These are phyloP conservation scores for Xylocopa sonorina DNA, from an alignment of 1,140 invertebrate genomes.

Conservation along the genomic window DNA sequence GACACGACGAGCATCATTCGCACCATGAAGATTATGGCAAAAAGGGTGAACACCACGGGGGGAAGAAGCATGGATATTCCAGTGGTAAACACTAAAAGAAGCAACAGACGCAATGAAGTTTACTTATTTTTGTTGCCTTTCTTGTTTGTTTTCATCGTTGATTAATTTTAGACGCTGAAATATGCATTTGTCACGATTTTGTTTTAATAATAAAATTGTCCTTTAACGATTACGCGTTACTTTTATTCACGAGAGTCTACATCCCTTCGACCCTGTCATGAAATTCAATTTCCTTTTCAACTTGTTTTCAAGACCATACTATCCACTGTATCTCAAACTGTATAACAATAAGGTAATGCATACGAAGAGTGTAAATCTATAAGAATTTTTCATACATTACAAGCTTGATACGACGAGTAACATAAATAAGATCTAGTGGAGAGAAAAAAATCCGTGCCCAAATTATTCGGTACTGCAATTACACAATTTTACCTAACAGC, in stretches of 20 bases:
- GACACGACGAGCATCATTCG: constrained; percentile 86
- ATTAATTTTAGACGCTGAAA: constrained; percentile 24
- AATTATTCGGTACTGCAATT: no score
- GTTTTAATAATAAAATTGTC: constrained; percentile 24
- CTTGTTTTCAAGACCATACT: not conserved
- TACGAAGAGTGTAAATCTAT: no score
- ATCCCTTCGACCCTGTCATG: not conserved
- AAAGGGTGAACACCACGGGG: constrained; percentile 85
- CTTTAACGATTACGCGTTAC: not conserved
- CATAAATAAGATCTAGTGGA: no score
- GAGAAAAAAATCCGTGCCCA: no score
- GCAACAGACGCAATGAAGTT: not conserved
- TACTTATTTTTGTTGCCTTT: not conserved
- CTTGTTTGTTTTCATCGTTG: constrained; percentile 13
- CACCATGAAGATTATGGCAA: constrained; percentile 86
- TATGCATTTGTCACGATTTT: not conserved
- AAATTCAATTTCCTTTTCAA: not conserved
- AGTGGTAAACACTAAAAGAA: not conserved
- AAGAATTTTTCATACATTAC: no score
- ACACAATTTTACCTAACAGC: no score
- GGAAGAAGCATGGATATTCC: constrained; percentile 83
- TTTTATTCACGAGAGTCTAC: not conserved
- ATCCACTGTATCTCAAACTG: not conserved
- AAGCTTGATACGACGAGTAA: no score
- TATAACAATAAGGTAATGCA: not conserved